Base-by-base conservation (phyloP, 2,888 invertebrate species). In the Diogma glabrata region DNA sequence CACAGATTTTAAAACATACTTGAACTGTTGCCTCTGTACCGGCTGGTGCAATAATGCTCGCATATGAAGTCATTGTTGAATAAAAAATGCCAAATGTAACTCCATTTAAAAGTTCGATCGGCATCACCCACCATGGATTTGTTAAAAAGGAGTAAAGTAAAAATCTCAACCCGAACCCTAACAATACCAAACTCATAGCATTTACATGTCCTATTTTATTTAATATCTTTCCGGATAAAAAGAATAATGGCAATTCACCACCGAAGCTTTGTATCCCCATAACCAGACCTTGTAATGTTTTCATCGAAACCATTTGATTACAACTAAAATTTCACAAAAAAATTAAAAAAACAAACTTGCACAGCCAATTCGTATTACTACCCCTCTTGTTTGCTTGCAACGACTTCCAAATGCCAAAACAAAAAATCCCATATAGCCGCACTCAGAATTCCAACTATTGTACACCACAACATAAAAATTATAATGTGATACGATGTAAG, bases 1-100 rank as follows among this genome's bases (percentile, higher is more conserved):
- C 12, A 40, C n/a, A n/a, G n/a, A n/a, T n/a, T n/a, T n/a, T n/a
- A n/a, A n/a, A n/a, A n/a, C 56, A 62, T 67, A 83, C 84, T 76
- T 89, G 89, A 61, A 91, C 81, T 12, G 92, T 91, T 1, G 89
- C 87, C 67, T 88, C 87, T 0, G 87, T 87, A 9, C 90, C 91
- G 0, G 83, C 77, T 2, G 89, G 88, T 2, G 91, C 84, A 1
- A 88, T 79, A 54, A 84, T 79, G 63, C 82, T 87, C 1, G 90
- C 90, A 67, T 90, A 92, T 0, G 89, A 87, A 16, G 89, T 82
- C 87, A 91, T 88, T 9, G 88, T 84, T 0, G 90, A 81, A 66
- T 87, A 92, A 61, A 87, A 87, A 64, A 92, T 77, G 17, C 93
- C 93, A 64, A 88, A 87, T 0, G 92, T 90, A 19, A 93, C 71